Evolutionary conservation across 2,113 vertebrate genomes (phyloP).

Genomic region (Pituophis catenifer): DNA sequence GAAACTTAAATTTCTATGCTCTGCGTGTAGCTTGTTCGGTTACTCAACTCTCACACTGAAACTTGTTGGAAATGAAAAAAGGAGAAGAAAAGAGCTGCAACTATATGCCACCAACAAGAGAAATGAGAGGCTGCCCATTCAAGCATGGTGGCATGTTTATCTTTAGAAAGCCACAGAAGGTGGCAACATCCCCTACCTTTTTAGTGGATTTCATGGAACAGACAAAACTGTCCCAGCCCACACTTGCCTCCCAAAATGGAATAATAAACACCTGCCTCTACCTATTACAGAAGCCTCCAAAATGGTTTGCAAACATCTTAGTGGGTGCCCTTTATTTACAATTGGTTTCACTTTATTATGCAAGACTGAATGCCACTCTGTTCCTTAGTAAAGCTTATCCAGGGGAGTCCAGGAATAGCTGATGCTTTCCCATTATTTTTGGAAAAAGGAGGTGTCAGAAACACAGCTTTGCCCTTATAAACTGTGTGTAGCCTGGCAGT

Average conservation of each 20-base stretch:
- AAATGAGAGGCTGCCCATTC: constrained; percentile 32
- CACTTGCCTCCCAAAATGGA: neutral
- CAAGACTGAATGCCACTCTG: constrained; percentile 30
- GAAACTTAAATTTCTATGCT: neutral
- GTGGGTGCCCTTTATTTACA: constrained; percentile 8
- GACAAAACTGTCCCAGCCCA: neutral
- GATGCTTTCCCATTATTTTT: neutral
- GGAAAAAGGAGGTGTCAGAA: neutral
- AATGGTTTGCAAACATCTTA: constrained; percentile 8
- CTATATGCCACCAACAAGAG: neutral
- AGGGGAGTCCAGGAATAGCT: constrained; percentile 2
- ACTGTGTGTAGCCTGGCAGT: neutral
- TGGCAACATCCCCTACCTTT: constrained; percentile 55
- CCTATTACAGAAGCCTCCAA: neutral
- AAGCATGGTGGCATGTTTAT: constrained; percentile 31
- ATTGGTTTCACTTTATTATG: constrained; percentile 9
- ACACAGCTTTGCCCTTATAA: neutral
- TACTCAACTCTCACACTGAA: neutral
- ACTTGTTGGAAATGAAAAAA: constrained; percentile 10
- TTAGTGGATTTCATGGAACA: constrained; percentile 57
- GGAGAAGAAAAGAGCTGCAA: neutral
- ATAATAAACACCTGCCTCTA: neutral
- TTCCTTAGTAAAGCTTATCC: neutral
- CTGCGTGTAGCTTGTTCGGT: neutral
- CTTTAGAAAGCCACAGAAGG: constrained; percentile 60